These are phyloP conservation scores for Tympanuchus pallidicinctus DNA, from an alignment of 2,113 vertebrate genomes.

Conservation along the genomic window DNA sequence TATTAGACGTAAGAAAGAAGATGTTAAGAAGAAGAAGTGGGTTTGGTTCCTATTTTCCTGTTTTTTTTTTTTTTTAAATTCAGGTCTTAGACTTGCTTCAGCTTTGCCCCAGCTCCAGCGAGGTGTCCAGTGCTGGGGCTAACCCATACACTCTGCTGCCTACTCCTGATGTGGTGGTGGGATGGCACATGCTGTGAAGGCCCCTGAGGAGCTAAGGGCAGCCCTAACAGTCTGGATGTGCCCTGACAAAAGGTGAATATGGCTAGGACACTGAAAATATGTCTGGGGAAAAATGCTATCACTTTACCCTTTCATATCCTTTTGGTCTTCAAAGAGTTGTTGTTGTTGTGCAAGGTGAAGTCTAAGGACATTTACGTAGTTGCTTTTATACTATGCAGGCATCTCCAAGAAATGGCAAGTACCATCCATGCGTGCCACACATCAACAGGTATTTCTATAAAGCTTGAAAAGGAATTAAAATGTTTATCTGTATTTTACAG, in stretches of 20 bases:
- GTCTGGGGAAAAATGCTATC: background rate
- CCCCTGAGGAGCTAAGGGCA: accelerated
- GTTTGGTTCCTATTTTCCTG: background rate
- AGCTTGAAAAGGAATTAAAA: background rate
- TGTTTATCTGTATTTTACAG: background rate
- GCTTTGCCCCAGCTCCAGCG: accelerated
- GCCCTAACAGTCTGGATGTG: background rate
- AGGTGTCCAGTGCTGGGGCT: accelerated
- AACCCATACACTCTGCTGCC: accelerated
- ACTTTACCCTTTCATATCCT: background rate
- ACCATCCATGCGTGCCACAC: background rate
- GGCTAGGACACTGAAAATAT: background rate
- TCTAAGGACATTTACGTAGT: background rate
- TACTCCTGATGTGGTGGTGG: accelerated
- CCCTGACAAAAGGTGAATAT: background rate
- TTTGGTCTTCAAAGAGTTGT: background rate
- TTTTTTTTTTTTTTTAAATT: background rate
- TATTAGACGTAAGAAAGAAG: background rate
- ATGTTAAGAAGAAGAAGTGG: background rate
- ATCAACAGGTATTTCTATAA: background rate
- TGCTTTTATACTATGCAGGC: background rate
- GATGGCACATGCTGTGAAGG: background rate
- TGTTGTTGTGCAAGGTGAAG: background rate
- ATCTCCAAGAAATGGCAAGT: background rate
- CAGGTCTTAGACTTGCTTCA: background rate